phyloP scores from a whole-genome alignment of 2,888 invertebrate species.

The Arge pagana region DNA sequence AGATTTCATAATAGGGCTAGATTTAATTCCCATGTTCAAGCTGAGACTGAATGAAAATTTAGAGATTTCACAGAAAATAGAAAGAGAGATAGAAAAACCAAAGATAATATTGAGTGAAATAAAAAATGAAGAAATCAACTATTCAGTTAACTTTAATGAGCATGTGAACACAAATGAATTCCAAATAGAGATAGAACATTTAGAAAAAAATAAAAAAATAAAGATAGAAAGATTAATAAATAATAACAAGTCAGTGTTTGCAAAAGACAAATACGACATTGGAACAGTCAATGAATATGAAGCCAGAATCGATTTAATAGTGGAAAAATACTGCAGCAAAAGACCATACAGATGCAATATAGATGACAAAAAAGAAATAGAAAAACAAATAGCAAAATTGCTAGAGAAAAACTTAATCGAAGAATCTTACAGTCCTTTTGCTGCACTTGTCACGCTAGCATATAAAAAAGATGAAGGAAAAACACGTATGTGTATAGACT shows the following conservation, averaged over 20 bases:
- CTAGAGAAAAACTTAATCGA: slow-evolving; percentile 32
- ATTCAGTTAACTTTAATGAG: slow-evolving; percentile 16
- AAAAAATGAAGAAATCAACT: not conserved
- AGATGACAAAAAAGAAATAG: slow-evolving; percentile 31
- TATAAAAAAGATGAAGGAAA: slow-evolving; percentile 36
- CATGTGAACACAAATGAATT: slow-evolving; percentile 12
- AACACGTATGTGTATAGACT: slow-evolving; percentile 39
- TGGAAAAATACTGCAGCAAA: slow-evolving; percentile 12
- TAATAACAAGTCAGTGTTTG: slow-evolving; percentile 16
- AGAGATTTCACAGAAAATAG: slow-evolving; percentile 27
- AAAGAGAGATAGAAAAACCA: slow-evolving; percentile 20
- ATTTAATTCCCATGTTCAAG: slow-evolving; percentile 31
- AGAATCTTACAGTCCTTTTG: slow-evolving; percentile 33
- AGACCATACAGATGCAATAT: slow-evolving; percentile 24
- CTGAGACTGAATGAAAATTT: slow-evolving; percentile 31
- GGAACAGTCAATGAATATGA: slow-evolving; percentile 14
- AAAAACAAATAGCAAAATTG: slow-evolving; percentile 28
- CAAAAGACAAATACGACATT: slow-evolving; percentile 16
- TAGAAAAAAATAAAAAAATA: slow-evolving; percentile 5
- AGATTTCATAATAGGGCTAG: slow-evolving; percentile 30
- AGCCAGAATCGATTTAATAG: slow-evolving; percentile 17
- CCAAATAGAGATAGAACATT: slow-evolving; percentile 13
- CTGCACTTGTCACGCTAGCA: slow-evolving; percentile 34
- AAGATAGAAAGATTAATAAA: slow-evolving; percentile 14
- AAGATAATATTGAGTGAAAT: not conserved